A percentile compares a stretch with the other conserved stretches of the same genome.
These are phyloP conservation scores for Catocala fraxini DNA, from an alignment of 2,888 invertebrate genomes.

Conservation along the genomic window DNA sequence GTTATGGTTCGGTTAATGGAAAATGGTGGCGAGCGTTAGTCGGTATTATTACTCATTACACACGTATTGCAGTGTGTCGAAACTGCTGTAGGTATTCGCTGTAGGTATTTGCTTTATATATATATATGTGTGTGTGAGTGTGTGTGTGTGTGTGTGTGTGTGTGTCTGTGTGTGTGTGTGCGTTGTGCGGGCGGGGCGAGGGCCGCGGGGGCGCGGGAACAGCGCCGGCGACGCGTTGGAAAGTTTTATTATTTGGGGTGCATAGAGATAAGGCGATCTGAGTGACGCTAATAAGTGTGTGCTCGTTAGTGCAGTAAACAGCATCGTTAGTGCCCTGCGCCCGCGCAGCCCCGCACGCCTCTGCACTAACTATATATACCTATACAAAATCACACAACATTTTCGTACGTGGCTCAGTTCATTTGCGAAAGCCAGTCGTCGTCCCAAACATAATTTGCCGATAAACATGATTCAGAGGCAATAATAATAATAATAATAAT, in stretches of 20 bases:
- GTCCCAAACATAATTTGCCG: too few relatives aligned
- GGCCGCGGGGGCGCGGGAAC: background rate
- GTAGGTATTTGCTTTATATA: constrained; percentile 4
- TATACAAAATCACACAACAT: too few relatives aligned
- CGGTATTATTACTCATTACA: constrained; percentile 24
- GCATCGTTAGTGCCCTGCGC: constrained; percentile 9
- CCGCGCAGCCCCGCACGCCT: background rate
- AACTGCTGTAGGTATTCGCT: constrained; percentile 19
- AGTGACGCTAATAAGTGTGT: constrained; percentile 17
- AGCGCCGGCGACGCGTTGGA: constrained; percentile 8
- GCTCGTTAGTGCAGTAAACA: constrained; percentile 19
- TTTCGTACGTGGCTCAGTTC: background rate
- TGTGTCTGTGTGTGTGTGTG: background rate
- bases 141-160: background rate
- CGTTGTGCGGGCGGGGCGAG: background rate
- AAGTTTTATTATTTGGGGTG: constrained; percentile 26
- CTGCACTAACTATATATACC: background rate
- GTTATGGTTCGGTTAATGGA: constrained; percentile 3
- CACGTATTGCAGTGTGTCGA: constrained; percentile 35
- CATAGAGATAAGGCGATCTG: constrained; percentile 18
- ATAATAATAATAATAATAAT: too few relatives aligned
- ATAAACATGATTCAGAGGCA: too few relatives aligned
- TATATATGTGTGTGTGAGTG: too few relatives aligned
- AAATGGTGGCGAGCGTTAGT: constrained; percentile 3
- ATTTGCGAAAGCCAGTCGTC: too few relatives aligned